phyloP scores from a whole-genome alignment of 1,140 invertebrate species.

The Hypothenemus hampei region DNA sequence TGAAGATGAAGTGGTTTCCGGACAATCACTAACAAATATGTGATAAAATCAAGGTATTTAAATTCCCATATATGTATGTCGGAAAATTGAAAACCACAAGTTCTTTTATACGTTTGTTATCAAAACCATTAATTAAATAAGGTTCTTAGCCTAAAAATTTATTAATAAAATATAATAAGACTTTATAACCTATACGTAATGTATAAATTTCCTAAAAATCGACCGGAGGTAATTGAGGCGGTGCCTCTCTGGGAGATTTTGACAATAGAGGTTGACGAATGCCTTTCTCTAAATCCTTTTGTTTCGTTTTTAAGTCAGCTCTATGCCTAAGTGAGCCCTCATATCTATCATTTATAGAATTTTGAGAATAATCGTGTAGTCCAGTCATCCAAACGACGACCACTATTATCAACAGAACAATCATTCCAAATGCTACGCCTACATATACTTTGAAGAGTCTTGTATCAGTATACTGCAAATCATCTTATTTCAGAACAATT shows the following conservation, averaged over 20 bases:
- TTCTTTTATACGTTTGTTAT: too few relatives aligned
- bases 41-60: too few relatives aligned
- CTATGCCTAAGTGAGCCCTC: constrained; percentile 19
- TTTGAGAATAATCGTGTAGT: constrained; percentile 10
- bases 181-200: too few relatives aligned
- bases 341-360: not conserved
- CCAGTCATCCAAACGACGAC: constrained; percentile 29
- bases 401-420: constrained; percentile 26
- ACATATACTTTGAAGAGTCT: constrained; percentile 35
- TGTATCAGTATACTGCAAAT: constrained; percentile 32
- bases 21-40: too few relatives aligned
- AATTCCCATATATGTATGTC: too few relatives aligned
- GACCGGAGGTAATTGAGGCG: constrained; percentile 32
- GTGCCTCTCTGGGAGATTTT: constrained; percentile 7
- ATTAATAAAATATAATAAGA: too few relatives aligned
- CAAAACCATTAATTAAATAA: too few relatives aligned
- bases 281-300: constrained; percentile 20
- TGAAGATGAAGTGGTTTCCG: too few relatives aligned
- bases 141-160: too few relatives aligned
- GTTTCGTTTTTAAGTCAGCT: constrained; percentile 16
- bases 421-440: constrained; percentile 30
- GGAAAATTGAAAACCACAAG: too few relatives aligned
- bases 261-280: constrained; percentile 15
- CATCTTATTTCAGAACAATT: not conserved
- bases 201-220: too few relatives aligned